Conservation (phyloP, 2,888 invertebrate species). For the Ellobium chinense region DNA sequence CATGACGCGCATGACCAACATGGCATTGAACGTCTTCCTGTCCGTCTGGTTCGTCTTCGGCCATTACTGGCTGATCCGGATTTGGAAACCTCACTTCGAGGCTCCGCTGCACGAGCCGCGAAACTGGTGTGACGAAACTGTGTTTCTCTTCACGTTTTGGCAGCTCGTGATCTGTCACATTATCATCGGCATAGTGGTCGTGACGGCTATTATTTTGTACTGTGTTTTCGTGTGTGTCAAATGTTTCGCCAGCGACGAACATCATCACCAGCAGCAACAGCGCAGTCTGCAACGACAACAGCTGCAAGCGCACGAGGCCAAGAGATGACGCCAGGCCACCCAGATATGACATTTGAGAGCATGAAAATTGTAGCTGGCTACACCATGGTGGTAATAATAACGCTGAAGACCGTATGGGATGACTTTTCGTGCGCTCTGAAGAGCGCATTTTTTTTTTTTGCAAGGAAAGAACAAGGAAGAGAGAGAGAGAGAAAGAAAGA, state of each 20-base stretch:
- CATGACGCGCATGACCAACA: slow-evolving; percentile 84
- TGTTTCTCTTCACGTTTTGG: slow-evolving; percentile 87
- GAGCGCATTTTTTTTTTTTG: not conserved
- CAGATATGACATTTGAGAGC: not conserved
- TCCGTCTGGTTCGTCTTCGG: slow-evolving; percentile 88
- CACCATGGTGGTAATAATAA: no score
- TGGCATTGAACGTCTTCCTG: slow-evolving; percentile 85
- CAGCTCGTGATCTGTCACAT: slow-evolving; percentile 87
- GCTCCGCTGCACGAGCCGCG: slow-evolving; percentile 88
- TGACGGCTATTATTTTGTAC: slow-evolving; percentile 55
- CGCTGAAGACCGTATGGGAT: no score
- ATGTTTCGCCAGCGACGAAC: slow-evolving; percentile 8
- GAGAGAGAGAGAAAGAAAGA: no score
- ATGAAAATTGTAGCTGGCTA: no score
- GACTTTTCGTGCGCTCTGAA: not conserved
- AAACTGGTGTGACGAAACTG: slow-evolving; percentile 88
- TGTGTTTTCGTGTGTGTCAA: slow-evolving; percentile 59
- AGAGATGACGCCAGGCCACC: slow-evolving; percentile 16
- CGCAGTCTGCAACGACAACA: not conserved
- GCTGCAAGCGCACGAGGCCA: not conserved
- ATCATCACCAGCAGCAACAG: not conserved
- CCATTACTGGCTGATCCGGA: slow-evolving; percentile 88
- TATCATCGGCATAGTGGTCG: slow-evolving; percentile 79
- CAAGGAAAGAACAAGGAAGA: not conserved
- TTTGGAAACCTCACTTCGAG: slow-evolving; percentile 88